Evolutionary conservation across 2,113 vertebrate species (phyloP).

Genomic region (Anser cygnoides): DNA sequence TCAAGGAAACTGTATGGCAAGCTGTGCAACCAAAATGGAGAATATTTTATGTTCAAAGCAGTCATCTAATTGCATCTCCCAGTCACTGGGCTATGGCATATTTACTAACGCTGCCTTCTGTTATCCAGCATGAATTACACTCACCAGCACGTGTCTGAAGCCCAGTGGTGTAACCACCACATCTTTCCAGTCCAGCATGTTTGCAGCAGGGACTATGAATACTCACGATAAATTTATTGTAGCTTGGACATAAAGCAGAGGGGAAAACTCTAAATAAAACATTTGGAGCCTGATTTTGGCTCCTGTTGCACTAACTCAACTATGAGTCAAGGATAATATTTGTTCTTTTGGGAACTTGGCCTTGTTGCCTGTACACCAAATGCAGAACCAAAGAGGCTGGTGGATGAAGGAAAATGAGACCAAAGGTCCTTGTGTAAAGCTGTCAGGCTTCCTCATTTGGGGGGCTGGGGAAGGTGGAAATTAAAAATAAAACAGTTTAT

Average conservation of each 20-base stretch:
- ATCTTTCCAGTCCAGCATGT: neutral
- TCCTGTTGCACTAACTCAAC: neutral
- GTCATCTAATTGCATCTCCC: neutral
- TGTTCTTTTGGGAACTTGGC: neutral
- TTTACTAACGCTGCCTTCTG: neutral
- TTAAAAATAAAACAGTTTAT: neutral
- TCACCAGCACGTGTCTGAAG: neutral
- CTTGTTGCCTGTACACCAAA: neutral
- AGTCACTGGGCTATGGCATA: neutral
- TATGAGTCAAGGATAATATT: neutral
- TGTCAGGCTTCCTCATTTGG: neutral
- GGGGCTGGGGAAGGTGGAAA: no score
- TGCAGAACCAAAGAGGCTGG: neutral
- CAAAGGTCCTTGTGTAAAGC: neutral
- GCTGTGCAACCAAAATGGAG: neutral
- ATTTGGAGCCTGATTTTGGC: neutral
- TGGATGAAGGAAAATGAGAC: neutral
- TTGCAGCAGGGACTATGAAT: neutral
- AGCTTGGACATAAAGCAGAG: neutral
- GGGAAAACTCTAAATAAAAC: neutral
- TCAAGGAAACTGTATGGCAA: neutral
- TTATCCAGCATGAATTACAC: neutral
- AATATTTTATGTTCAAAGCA: constrained; percentile 35
- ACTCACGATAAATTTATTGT: neutral
- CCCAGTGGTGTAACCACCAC: neutral